These are phyloP conservation scores for Intellagama lesueurii DNA, from an alignment of 2,797 vertebrate species.

Conservation along the genomic window DNA sequence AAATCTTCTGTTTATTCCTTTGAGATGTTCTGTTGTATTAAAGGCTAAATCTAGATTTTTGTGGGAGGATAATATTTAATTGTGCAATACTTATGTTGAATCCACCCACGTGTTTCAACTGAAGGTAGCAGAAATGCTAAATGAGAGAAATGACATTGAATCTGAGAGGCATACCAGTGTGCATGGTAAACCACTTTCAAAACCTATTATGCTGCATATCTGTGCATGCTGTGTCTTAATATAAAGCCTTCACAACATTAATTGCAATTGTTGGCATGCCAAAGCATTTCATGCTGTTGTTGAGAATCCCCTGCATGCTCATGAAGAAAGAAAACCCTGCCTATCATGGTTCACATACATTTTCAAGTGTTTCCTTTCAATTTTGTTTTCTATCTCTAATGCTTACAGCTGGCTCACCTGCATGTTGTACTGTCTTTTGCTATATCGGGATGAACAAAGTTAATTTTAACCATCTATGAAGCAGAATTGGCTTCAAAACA, in stretches of 20 bases:
- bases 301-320: background rate
- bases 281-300: conserved; percentile 4
- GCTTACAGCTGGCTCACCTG: background rate
- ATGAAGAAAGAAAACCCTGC: background rate
- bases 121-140: background rate
- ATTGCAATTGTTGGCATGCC: conserved; percentile 14
- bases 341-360: background rate
- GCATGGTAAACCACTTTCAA: background rate
- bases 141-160: background rate
- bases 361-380: background rate
- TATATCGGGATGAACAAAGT: background rate
- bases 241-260: conserved; percentile 39
- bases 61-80: background rate
- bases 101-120: background rate
- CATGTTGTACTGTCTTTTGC: background rate
- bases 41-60: background rate
- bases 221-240: background rate
- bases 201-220: background rate
- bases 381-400: background rate
- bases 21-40: background rate
- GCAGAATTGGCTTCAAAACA: background rate
- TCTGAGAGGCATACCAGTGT: background rate
- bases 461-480: background rate
- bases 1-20: background rate
- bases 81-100: background rate